Evolutionary conservation across 2,113 vertebrate genomes (phyloP), one percentile per base, ranked within the genome.

Genomic region (Varanus salvator): DNA sequence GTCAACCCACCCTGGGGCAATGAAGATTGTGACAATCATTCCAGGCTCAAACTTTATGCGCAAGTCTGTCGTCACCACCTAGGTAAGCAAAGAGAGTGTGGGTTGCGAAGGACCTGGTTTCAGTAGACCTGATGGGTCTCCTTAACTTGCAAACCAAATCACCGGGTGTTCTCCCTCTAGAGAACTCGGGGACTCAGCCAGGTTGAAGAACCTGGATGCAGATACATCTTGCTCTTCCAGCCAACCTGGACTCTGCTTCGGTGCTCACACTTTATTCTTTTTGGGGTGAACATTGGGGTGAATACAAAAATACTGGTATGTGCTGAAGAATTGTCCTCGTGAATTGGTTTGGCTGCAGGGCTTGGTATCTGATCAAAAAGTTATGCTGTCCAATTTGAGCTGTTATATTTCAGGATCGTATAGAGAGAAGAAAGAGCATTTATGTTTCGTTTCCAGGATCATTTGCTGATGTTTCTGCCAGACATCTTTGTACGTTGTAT

Each of bases 11-110:
- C 98, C 0, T 99, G 98, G 98, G 97, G 98, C 94, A 97, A 97
- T 4, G 98, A 99, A 90, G 98, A 99, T 95, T 97, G 95, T 0
- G 98, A 99, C 97, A 99, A 99, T 97, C 98, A 99, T 96, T 98
- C 96, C 96, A 98, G 98, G 96, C 98, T 99, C 84, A 98, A 98
- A 96, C 98, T 99, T 29, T 99, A 99, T 0, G 98, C 98, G 21
- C 98, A 99, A 93, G 97, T 98, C 92, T 99, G 99, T 96, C 98
- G 98, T 91, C 97, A 98, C 93, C 98, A 98, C 95, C 97, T 99
- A 76, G 98, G 99, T 99, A 93, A 97, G 94, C 68, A n/a, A 34
- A 29, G 7, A 74, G 31, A 34, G 5, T 0, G 2, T 1, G 0
- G 0, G 6, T n/a, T 2, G 0, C 60, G 0, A 60, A n/a, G 31